Conservation (phyloP, 1,140 invertebrate genomes). For the Zaprionus gabonicus region DNA sequence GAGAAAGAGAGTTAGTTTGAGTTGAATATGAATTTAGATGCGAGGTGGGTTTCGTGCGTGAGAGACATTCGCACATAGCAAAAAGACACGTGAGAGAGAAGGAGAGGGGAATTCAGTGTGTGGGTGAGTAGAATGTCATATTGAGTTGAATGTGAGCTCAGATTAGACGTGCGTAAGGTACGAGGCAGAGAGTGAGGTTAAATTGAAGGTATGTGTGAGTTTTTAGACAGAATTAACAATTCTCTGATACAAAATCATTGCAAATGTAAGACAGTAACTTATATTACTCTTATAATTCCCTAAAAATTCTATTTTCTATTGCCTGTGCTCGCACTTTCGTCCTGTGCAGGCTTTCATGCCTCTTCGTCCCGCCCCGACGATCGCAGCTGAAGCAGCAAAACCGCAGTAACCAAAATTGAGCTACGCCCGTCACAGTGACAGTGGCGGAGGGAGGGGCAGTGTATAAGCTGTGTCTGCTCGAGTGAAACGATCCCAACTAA, state of each 20-base stretch:
- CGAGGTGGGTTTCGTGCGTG: neutral
- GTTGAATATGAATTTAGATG: neutral
- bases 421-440: conserved; percentile 8
- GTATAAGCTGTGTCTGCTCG: neutral
- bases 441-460: neutral
- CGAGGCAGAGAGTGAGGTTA: neutral
- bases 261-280: no score
- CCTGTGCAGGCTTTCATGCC: neutral
- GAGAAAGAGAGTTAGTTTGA: neutral
- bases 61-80: neutral
- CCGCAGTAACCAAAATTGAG: conserved; percentile 45
- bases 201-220: neutral
- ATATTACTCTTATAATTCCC: neutral
- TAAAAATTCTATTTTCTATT: neutral
- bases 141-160: no score
- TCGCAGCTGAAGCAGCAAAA: conserved; percentile 46
- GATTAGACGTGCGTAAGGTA: no score
- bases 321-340: neutral
- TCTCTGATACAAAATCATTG: no score
- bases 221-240: no score
- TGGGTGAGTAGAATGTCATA: no score
- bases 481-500: conserved; percentile 64
- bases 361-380: conserved; percentile 19
- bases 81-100: neutral
- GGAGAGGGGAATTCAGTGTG: neutral